A percentile compares a stretch with the other conserved stretches of the same genome.
Evolutionary conservation across 35 echinoderm and acorn worm genomes (phyloP).

Genomic region (Acanthaster planci): DNA sequence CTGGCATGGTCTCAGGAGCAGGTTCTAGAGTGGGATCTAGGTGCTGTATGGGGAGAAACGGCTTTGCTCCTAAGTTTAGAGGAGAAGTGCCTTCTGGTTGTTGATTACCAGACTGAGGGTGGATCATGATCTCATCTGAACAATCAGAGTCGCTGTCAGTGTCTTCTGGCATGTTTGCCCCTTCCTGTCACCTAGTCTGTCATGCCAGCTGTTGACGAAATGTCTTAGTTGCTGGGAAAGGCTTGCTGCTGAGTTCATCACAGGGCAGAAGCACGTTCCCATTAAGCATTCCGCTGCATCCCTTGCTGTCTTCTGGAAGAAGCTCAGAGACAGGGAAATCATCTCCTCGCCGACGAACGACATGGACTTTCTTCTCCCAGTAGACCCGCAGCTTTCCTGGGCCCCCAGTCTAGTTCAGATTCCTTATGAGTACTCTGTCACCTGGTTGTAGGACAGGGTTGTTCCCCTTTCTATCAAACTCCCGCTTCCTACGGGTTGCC

Average conservation of each 20-base stretch:
- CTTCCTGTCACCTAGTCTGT: neutral
- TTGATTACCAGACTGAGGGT: neutral
- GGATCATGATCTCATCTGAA: no score
- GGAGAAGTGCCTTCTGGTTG: neutral
- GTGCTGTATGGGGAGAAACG: no score
- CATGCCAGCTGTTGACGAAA: neutral
- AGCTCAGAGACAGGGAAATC: conserved; percentile 55
- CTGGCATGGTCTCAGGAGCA: no score
- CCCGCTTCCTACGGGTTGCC: conserved; percentile 1
- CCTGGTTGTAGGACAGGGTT: conserved; percentile 9
- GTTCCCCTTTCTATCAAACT: conserved; percentile 29
- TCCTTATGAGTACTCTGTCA: conserved; percentile 48
- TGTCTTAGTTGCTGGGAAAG: neutral
- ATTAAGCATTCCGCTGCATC: conserved; percentile 42
- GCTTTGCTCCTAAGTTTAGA: no score
- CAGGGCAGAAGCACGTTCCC: conserved; percentile 63
- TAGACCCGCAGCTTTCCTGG: conserved; percentile 30
- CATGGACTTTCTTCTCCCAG: conserved; percentile 43
- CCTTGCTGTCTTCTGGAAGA: conserved; percentile 29
- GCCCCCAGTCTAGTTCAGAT: conserved; percentile 21
- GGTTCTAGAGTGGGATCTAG: no score
- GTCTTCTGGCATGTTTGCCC: neutral
- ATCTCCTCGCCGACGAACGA: neutral
- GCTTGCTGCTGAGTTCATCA: neutral
- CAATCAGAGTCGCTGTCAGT: conserved; percentile 29